These are phyloP conservation scores for Leptinotarsa rubiginosa DNA, from an alignment of 2,888 invertebrate species.

Conservation along the genomic window DNA sequence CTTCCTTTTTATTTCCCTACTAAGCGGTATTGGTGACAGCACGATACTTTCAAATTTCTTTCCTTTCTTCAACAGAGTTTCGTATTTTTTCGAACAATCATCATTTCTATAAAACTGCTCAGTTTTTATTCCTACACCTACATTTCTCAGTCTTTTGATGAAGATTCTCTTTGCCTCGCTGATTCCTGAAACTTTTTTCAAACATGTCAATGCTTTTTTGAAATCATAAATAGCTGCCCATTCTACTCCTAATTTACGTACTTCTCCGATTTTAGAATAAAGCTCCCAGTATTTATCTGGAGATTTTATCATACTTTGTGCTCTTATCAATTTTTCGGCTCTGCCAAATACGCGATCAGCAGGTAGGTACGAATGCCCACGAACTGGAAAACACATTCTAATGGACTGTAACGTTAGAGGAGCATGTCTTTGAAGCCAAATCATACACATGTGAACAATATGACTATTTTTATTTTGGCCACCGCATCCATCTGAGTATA, in stretches of 20 bases:
- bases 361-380: conserved; percentile 11
- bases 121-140: conserved; percentile 9
- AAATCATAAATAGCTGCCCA: neutral
- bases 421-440: conserved; percentile 10
- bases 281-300: conserved; percentile 17
- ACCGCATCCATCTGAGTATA: conserved; percentile 13
- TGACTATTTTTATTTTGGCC: conserved; percentile 26
- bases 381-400: conserved; percentile 12
- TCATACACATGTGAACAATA: conserved; percentile 17
- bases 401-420: conserved; percentile 17
- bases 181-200: neutral
- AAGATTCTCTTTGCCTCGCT: conserved; percentile 19
- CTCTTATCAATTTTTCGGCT: conserved; percentile 19
- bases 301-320: conserved; percentile 23
- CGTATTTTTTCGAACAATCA: neutral
- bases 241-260: conserved; percentile 1
- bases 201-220: too few species aligned
- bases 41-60: neutral
- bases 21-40: neutral
- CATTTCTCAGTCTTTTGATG: neutral
- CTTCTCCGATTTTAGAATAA: conserved; percentile 12
- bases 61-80: neutral
- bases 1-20: neutral
- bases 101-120: conserved; percentile 1
- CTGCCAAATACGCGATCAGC: conserved; percentile 24